Percentiles rank a stretch among this genome's conserved stretches.
Conservation (phyloP, 1,140 invertebrate genomes). For the Brachionus rubens region DNA sequence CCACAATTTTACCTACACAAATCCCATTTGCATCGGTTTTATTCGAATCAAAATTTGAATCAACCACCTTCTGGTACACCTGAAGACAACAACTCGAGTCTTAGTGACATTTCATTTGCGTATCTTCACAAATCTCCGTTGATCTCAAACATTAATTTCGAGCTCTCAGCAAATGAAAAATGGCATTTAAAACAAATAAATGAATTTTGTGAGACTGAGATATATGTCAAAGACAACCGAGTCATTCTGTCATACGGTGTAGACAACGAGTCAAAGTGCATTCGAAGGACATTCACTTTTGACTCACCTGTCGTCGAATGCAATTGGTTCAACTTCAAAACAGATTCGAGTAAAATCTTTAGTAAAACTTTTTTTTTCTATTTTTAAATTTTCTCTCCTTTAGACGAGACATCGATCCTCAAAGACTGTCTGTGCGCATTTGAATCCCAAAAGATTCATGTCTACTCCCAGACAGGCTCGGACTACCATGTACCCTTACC, state of each 20-base stretch:
- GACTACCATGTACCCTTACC: constrained; percentile 35
- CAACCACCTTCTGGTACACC: not conserved
- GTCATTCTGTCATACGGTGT: constrained; percentile 41
- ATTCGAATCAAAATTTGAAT: constrained; percentile 28
- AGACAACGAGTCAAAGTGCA: constrained; percentile 19
- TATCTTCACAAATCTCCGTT: constrained; percentile 35
- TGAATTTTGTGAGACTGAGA: constrained; percentile 35
- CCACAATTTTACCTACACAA: constrained; percentile 26
- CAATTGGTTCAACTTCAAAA: constrained; percentile 42
- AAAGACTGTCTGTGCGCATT: constrained; percentile 32
- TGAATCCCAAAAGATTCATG: constrained; percentile 34
- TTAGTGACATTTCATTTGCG: constrained; percentile 11
- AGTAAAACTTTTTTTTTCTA: not conserved
- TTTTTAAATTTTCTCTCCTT: not conserved
- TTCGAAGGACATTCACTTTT: constrained; percentile 27
- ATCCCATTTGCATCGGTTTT: constrained; percentile 32
- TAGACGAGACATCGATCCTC: not conserved
- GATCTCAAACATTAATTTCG: not conserved
- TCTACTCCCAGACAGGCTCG: constrained; percentile 12
- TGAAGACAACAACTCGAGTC: constrained; percentile 39
- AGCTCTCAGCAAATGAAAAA: constrained; percentile 6
- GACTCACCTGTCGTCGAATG: constrained; percentile 2
- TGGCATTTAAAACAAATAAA: constrained; percentile 46
- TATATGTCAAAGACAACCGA: not conserved
- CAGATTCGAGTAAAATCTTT: not conserved